Percentiles rank a stretch among this genome's conserved stretches.
Evolutionary conservation across 1,140 invertebrate species (phyloP).

Genomic region (Drosophila nikananu): DNA sequence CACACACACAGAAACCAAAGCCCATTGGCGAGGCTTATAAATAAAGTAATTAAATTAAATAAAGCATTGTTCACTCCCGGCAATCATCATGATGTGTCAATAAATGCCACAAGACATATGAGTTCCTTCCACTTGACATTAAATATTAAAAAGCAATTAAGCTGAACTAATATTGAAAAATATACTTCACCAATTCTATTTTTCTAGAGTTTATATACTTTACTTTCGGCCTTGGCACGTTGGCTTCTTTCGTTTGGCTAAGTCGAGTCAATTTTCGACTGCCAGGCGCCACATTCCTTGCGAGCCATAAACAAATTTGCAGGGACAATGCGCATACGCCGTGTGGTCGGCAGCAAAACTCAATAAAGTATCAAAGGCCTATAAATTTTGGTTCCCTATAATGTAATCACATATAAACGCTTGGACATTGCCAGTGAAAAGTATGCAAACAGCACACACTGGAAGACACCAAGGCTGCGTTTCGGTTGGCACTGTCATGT

Average conservation of each 20-base stretch:
- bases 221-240: constrained; percentile 13
- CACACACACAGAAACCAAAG: constrained; percentile 21
- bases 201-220: not conserved
- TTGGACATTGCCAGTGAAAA: constrained; percentile 38
- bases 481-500: constrained; percentile 26
- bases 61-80: constrained; percentile 11
- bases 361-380: constrained; percentile 70
- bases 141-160: constrained; percentile 68
- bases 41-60: constrained; percentile 65
- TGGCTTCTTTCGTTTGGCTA: constrained; percentile 4
- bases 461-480: not conserved
- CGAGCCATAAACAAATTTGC: constrained; percentile 54
- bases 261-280: constrained; percentile 15
- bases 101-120: constrained; percentile 33
- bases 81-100: constrained; percentile 42
- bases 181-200: constrained; percentile 28
- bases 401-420: constrained; percentile 36
- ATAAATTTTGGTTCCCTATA: constrained; percentile 43
- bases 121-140: constrained; percentile 20
- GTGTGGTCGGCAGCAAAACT: constrained; percentile 50
- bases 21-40: constrained; percentile 35
- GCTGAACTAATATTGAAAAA: constrained; percentile 18
- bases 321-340: constrained; percentile 60
- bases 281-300: constrained; percentile 52
- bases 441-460: constrained; percentile 14